These are phyloP conservation scores for Drosophila seclusa DNA, from an alignment of 2,888 invertebrate species.

Conservation along the genomic window DNA sequence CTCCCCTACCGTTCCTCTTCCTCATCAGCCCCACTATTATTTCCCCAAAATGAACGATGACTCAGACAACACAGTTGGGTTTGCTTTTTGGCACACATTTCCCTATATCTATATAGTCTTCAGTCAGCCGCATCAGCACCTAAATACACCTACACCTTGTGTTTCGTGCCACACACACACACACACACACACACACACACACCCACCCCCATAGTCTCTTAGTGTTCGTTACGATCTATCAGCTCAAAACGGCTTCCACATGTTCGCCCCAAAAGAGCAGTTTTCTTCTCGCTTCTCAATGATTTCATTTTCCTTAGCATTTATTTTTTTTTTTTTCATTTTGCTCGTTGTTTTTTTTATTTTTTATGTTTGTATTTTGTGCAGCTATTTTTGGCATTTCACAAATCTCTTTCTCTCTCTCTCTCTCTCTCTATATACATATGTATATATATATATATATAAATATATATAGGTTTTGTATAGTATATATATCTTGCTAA, in stretches of 20 bases:
- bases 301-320: constrained; percentile 68
- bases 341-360: constrained; percentile 66
- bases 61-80: constrained; percentile 49
- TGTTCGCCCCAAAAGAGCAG: constrained; percentile 31
- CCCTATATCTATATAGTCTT: constrained; percentile 57
- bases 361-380: constrained; percentile 42
- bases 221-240: constrained; percentile 16
- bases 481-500: constrained; percentile 21
- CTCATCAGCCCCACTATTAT: not conserved
- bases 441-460: not conserved
- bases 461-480: not conserved
- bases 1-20: not conserved
- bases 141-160: constrained; percentile 50
- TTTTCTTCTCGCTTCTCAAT: constrained; percentile 38
- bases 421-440: not conserved
- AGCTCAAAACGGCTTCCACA: constrained; percentile 38
- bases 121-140: constrained; percentile 64
- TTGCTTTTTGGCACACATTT: constrained; percentile 73
- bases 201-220: not conserved
- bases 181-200: not conserved
- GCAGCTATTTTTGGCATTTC: constrained; percentile 65
- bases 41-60: constrained; percentile 48
- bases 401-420: constrained; percentile 13
- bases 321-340: constrained; percentile 9
- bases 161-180: not conserved